Percentiles rank a stretch among this genome's conserved stretches.
Conservation (phyloP, 2,888 invertebrate genomes). For the Sinelater perroti region DNA sequence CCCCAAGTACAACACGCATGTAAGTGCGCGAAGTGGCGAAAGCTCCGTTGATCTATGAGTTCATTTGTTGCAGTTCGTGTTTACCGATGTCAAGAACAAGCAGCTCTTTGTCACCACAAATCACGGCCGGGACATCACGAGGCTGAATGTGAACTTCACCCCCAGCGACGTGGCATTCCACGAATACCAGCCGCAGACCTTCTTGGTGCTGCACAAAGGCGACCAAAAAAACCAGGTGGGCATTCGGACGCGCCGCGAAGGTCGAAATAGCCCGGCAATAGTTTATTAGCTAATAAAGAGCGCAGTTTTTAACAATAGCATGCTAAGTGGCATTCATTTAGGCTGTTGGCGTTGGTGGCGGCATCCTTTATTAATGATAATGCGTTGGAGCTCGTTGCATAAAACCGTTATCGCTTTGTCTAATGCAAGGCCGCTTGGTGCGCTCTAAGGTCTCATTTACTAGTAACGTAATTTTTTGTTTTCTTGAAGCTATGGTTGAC, state of each 20-base stretch:
- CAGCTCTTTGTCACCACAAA: constrained; percentile 79
- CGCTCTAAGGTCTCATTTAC: too few species aligned
- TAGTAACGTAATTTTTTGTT: constrained; percentile 16
- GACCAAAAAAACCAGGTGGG: constrained; percentile 60
- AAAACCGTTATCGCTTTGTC: too few species aligned
- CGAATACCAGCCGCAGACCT: constrained; percentile 73
- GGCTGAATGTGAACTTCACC: constrained; percentile 72
- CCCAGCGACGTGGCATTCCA: constrained; percentile 83
- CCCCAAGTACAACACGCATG: constrained; percentile 79
- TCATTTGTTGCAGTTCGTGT: constrained; percentile 76
- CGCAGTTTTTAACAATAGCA: too few species aligned
- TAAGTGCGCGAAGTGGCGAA: constrained; percentile 62
- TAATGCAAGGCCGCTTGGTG: too few species aligned
- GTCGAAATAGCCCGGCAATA: too few species aligned
- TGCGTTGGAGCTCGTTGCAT: too few species aligned
- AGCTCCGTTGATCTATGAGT: constrained; percentile 18
- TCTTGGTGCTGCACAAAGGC: constrained; percentile 79
- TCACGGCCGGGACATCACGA: constrained; percentile 73
- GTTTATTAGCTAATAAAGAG: too few species aligned
- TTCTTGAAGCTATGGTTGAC: constrained; percentile 77
- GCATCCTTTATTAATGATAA: too few species aligned
- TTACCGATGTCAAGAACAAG: constrained; percentile 81
- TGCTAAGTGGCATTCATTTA: too few species aligned
- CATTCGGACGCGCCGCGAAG: too few species aligned
- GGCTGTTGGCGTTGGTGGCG: too few species aligned